Percentiles rank a stretch among this genome's conserved stretches.
These are phyloP conservation scores for Lepidurus arcticus DNA, from an alignment of 1,140 invertebrate species.

Conservation along the genomic window DNA sequence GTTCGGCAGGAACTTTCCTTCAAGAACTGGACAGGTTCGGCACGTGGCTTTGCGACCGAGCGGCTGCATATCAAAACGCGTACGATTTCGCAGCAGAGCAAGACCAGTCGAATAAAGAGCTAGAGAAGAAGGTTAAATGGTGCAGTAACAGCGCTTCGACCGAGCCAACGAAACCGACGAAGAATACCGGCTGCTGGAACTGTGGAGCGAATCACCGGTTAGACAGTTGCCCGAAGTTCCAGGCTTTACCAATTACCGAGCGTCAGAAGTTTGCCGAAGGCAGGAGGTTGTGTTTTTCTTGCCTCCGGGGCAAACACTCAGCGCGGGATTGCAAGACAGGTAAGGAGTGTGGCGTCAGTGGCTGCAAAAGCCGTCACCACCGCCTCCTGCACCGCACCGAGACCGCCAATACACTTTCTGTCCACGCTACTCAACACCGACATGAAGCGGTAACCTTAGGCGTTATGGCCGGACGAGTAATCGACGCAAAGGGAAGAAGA, in stretches of 20 bases:
- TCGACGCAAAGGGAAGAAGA: too few relatives aligned
- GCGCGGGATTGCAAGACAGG: neutral
- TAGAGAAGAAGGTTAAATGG: neutral
- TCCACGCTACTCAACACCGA: too few relatives aligned
- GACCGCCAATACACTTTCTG: too few relatives aligned
- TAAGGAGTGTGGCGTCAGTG: slow-evolving; percentile 25
- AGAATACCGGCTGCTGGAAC: neutral
- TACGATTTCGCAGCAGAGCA: slow-evolving; percentile 24
- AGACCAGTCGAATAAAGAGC: neutral
- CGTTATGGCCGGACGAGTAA: too few relatives aligned
- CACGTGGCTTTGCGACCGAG: slow-evolving; percentile 11
- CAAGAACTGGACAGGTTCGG: neutral
- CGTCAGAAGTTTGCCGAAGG: neutral
- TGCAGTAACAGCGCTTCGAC: neutral
- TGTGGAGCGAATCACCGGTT: slow-evolving; percentile 26
- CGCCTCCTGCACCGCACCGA: too few relatives aligned
- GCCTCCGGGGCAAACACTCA: neutral
- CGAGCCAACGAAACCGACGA: neutral
- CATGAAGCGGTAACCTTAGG: too few relatives aligned
- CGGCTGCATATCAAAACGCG: slow-evolving; percentile 26
- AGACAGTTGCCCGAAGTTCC: slow-evolving; percentile 19
- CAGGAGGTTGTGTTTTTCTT: too few relatives aligned
- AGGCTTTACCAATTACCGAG: neutral
- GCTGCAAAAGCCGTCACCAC: too few relatives aligned
- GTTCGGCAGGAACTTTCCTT: neutral